Conservation (phyloP, 2,797 vertebrate species). For the Hapalemur alaotrensis region DNA sequence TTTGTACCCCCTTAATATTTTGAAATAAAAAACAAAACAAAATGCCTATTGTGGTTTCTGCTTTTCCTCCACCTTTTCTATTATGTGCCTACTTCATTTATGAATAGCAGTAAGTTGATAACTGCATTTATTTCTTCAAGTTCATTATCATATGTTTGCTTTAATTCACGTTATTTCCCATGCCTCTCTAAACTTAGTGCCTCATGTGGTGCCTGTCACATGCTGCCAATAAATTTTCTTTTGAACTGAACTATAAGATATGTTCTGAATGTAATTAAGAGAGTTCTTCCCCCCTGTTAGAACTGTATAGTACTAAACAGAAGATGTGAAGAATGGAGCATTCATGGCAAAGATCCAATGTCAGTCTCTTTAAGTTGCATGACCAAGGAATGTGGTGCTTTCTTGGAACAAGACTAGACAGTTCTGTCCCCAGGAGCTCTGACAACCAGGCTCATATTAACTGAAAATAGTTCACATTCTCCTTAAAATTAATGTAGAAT, state of each 20-base stretch:
- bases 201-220: neutral
- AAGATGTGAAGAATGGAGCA: constrained; percentile 25
- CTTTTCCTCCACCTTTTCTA: neutral
- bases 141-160: neutral
- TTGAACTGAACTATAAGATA: neutral
- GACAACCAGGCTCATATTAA: constrained; percentile 23
- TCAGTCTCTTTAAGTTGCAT: constrained; percentile 40
- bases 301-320: neutral
- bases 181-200: neutral
- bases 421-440: constrained; percentile 47
- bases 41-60: neutral
- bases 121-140: neutral
- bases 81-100: neutral
- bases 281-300: neutral
- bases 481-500: constrained; percentile 74
- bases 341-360: constrained; percentile 28
- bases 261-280: neutral
- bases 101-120: neutral
- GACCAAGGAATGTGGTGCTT: constrained; percentile 4
- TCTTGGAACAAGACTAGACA: constrained; percentile 52
- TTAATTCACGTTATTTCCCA: neutral
- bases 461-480: constrained; percentile 49
- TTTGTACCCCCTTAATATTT: neutral
- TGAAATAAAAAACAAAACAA: neutral
- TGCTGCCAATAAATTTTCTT: neutral